Base-by-base conservation (phyloP, 2,113 vertebrate species). In the Microcebus jonahi region DNA sequence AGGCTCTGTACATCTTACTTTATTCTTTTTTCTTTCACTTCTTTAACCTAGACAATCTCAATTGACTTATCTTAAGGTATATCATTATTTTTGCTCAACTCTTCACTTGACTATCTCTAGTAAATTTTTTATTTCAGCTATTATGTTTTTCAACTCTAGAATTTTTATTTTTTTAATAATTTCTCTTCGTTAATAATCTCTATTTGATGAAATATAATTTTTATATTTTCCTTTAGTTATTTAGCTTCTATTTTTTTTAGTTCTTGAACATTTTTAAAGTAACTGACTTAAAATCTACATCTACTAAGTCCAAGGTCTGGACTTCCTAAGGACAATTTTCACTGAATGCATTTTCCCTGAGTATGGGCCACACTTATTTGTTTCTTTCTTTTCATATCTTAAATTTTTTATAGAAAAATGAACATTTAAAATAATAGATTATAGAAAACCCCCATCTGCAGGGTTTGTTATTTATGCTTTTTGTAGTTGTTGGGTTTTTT, bases 391-490 rank as follows among this genome's bases (percentile, higher is more conserved):
- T 79, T 42, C 10, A 23, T 27, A 29, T 83, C 27, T 63, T 42
- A 70, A n/a, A 55, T 63, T 93, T 85, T 90, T 90, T 85, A 71
- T 42, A 71, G 71, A 90, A 83, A 83, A 71, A 29, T 61, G 17
- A 14, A 79, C 36, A 77, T 85, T 88, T 90, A 61, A 70, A 65
- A 85, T 84, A 85, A 90, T 63, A 65, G 4, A 79, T 8, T 36
- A 63, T 65, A 27, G 13, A 45, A 48, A 71, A 31, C 6, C 14
- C 45, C 23, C 31, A 59, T 48, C 29, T 12, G 13, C 31, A 85
- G 27, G 12, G 39, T 29, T 77, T 55, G 11, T 53, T 79, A 48
- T 76, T 36, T 61, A 23, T 93, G 20, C 34, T 75, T 73, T 6
- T 59, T 50, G 59, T 65, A 73, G n/a, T 39, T 50, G 21, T 31